phyloP scores from a whole-genome alignment of 2,113 vertebrate species.

The Centrocercus urophasianus region DNA sequence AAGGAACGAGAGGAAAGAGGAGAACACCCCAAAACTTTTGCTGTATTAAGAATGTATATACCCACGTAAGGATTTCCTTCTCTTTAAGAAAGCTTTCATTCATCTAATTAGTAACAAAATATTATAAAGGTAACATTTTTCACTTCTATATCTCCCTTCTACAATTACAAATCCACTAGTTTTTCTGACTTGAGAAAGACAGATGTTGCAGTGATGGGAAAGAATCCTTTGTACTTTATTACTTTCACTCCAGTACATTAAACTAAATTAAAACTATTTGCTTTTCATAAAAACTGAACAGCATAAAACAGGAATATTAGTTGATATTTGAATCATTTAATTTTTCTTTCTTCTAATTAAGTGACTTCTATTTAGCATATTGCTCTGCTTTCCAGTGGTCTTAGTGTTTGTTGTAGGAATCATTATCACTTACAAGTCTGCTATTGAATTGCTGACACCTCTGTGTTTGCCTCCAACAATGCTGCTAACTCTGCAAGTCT shows the following conservation, averaged over 20 bases:
- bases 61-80: not conserved
- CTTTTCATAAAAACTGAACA: not conserved
- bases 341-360: not conserved
- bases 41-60: not conserved
- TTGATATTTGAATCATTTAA: not conserved
- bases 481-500: not conserved
- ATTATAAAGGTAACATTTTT: not conserved
- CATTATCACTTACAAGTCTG: not conserved
- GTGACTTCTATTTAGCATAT: not conserved
- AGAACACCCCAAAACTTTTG: not conserved
- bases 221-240: conserved; percentile 8
- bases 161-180: not conserved
- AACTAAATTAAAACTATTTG: not conserved
- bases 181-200: conserved; percentile 17
- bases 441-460: not conserved
- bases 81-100: not conserved
- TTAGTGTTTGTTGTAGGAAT: not conserved
- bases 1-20: not conserved
- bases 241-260: not conserved
- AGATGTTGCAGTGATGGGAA: not conserved
- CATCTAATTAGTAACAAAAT: not conserved
- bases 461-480: not conserved
- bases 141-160: not conserved
- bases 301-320: not conserved
- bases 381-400: not conserved